Conservation (phyloP, 2,113 vertebrate genomes). For the Takifugu flavidus region DNA sequence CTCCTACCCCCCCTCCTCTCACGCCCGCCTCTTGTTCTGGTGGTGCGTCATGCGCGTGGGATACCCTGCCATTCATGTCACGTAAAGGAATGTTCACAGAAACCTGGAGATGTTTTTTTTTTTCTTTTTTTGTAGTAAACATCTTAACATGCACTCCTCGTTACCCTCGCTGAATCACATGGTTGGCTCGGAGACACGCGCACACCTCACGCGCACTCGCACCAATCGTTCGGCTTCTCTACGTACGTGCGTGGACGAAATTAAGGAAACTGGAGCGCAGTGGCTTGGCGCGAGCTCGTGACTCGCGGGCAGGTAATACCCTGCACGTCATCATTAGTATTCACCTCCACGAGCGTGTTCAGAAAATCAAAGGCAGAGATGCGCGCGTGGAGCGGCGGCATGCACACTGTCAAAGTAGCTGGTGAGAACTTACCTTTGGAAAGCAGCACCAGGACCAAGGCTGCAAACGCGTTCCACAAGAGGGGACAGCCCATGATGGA, state of each 20-base stretch:
- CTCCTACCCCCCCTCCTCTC: neutral
- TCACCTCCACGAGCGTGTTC: slow-evolving; percentile 60
- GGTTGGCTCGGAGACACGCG: slow-evolving; percentile 39
- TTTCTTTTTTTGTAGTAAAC: slow-evolving; percentile 29
- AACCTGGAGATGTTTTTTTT: slow-evolving; percentile 4
- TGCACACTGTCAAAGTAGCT: slow-evolving; percentile 37
- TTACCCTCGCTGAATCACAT: slow-evolving; percentile 47
- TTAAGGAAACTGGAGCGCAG: slow-evolving; percentile 38
- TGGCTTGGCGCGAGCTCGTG: slow-evolving; percentile 48
- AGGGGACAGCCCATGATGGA: slow-evolving; percentile 72
- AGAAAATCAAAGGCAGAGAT: slow-evolving; percentile 47
- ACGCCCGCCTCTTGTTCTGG: neutral
- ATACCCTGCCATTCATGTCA: slow-evolving; percentile 56
- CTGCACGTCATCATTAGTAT: slow-evolving; percentile 71
- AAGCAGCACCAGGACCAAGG: slow-evolving; percentile 67
- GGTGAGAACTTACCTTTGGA: slow-evolving; percentile 72
- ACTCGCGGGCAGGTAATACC: slow-evolving; percentile 64
- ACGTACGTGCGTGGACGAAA: slow-evolving; percentile 23
- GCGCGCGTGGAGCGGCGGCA: slow-evolving; percentile 29
- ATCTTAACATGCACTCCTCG: slow-evolving; percentile 58
- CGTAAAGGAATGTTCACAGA: slow-evolving; percentile 59
- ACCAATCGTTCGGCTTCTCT: slow-evolving; percentile 5
- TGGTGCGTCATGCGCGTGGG: slow-evolving; percentile 50
- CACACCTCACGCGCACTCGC: slow-evolving; percentile 42
- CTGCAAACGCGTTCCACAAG: slow-evolving; percentile 68